Conservation (phyloP, 2,888 invertebrate genomes). For the Zygaena filipendulae region DNA sequence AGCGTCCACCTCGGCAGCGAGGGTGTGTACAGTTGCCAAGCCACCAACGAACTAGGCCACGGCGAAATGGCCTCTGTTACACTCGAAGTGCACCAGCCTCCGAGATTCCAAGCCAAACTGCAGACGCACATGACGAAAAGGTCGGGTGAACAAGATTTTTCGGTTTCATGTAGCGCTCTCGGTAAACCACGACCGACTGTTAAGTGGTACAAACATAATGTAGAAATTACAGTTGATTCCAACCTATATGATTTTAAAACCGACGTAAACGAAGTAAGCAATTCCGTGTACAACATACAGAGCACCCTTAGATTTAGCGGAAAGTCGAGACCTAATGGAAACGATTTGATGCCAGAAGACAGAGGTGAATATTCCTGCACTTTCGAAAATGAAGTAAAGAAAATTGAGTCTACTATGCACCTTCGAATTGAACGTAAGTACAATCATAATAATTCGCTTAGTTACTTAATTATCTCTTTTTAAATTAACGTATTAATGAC, state of each 20-base stretch:
- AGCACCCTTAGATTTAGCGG: constrained; percentile 85
- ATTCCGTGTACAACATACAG: constrained; percentile 84
- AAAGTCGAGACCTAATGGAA: constrained; percentile 78
- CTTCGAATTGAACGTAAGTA: constrained; percentile 88
- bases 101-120: constrained; percentile 83
- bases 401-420: constrained; percentile 89
- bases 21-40: constrained; percentile 91
- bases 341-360: constrained; percentile 84
- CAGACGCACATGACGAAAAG: constrained; percentile 84
- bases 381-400: constrained; percentile 90
- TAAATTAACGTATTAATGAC: too few relatives aligned
- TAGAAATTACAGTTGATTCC: constrained; percentile 79
- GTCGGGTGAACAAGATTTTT: constrained; percentile 82
- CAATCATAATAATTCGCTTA: too few relatives aligned
- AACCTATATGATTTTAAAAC: constrained; percentile 86
- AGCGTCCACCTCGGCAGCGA: constrained; percentile 88
- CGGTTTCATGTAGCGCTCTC: constrained; percentile 85
- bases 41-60: constrained; percentile 88
- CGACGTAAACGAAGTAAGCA: constrained; percentile 79
- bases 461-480: too few relatives aligned
- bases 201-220: constrained; percentile 87
- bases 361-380: constrained; percentile 89
- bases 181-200: constrained; percentile 89
- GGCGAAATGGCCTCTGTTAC: constrained; percentile 87
- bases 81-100: constrained; percentile 89